Base-by-base conservation (phyloP, 1,140 invertebrate genomes). In the Euwallacea similis region DNA sequence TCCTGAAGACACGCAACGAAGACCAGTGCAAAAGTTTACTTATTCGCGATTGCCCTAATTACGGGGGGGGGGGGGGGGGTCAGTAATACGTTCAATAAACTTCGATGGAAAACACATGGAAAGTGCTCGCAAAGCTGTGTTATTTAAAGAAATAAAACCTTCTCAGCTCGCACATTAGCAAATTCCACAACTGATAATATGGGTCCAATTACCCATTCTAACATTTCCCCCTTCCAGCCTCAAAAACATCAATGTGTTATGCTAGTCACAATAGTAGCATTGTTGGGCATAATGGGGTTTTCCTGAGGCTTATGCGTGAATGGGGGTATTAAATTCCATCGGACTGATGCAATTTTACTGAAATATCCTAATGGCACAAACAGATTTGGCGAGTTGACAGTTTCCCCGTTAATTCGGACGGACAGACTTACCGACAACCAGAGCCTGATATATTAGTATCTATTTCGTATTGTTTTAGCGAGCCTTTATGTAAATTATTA, bases 361-460 rank as follows among this genome's bases (percentile, higher is more conserved):
- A 78, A 78, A 80, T 79, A 78, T 79, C 76, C 79, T 79, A 79
- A 79, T 79, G 77, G 77, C 74, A 74, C 76, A 77, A 80, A 78
- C 77, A 78, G 77, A 79, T 79, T 79, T 78, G 77, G 76, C 74
- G 73, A 70, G 63, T 73, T 77, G 77, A 76, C 79, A 76, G 76
- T 76, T 75, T 64, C 66, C 68, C 69, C 74, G 73, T 74, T 76
- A 73, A 73, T 69, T 33, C 66, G 46, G 47, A 69, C 76, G 73
- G 78, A 77, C 73, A 74, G 76, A 76, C 75, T 76, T 78, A 78
- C 75, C 75, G 76, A 79, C 78, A 79, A 76, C 65, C 71, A 75
- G 76, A 79, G 75, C 77, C 66, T 79, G 78, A 78, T 79, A 73
- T 79, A 78, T 77, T 75, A 75, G 71, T 16, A 15, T 58, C 55